Conservation (phyloP, 2,888 invertebrate species). For the Colostygia pectinataria region DNA sequence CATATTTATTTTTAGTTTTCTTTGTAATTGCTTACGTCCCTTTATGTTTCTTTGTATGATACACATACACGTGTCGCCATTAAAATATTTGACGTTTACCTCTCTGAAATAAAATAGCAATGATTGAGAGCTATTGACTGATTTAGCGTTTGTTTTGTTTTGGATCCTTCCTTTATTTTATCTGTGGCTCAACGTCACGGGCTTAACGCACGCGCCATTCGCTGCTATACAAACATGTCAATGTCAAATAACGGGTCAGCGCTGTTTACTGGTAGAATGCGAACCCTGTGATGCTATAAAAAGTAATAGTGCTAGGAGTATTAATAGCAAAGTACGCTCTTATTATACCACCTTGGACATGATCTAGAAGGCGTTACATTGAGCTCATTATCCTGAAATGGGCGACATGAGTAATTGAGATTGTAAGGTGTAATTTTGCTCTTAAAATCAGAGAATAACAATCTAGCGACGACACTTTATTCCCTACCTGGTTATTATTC, state of each 20-base stretch:
- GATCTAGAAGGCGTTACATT: constrained; percentile 18
- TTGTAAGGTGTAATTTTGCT: not conserved
- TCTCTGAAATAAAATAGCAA: constrained; percentile 11
- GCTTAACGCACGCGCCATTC: not conserved
- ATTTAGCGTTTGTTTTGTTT: constrained; percentile 3
- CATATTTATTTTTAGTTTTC: constrained; percentile 9
- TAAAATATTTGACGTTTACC: constrained; percentile 27
- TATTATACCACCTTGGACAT: constrained; percentile 20
- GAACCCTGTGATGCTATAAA: constrained; percentile 9
- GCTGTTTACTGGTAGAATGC: constrained; percentile 14
- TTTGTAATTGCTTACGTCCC: constrained; percentile 9
- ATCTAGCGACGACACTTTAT: no score
- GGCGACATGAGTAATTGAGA: no score
- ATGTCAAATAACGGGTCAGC: constrained; percentile 21
- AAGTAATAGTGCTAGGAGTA: constrained; percentile 5
- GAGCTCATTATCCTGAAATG: constrained; percentile 1
- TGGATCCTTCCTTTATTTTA: no score
- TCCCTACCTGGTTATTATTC: no score
- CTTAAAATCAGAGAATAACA: constrained; percentile 11
- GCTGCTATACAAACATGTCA: constrained; percentile 17
- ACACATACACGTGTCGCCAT: constrained; percentile 30
- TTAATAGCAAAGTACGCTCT: not conserved
- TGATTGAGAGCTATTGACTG: constrained; percentile 6
- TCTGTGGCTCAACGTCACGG: no score
- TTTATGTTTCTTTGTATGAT: constrained; percentile 8